phyloP scores from a whole-genome alignment of 2,797 vertebrate species.

The Poecilia gillii region DNA sequence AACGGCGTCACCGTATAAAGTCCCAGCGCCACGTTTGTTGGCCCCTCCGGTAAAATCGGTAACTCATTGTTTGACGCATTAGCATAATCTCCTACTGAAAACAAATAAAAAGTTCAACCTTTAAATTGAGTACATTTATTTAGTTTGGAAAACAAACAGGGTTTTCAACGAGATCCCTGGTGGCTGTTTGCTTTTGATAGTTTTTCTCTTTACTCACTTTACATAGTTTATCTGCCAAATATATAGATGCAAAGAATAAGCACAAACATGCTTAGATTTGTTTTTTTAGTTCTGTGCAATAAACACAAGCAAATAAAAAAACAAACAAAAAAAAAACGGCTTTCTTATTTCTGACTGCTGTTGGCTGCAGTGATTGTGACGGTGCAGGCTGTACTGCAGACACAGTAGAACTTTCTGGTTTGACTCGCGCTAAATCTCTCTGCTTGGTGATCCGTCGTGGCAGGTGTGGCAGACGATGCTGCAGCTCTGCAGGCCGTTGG shows the following conservation, averaged over 20 bases:
- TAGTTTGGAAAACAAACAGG: neutral
- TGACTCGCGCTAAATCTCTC: neutral
- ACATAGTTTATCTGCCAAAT: neutral
- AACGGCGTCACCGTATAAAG: conserved; percentile 7
- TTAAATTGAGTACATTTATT: conserved; percentile 9
- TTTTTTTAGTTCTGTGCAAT: no score
- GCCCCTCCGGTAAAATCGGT: neutral
- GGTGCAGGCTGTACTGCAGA: neutral
- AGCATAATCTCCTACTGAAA: neutral
- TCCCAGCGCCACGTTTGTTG: neutral
- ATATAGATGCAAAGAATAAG: neutral
- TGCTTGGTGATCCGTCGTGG: neutral
- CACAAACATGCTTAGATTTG: neutral
- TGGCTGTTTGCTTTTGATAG: neutral
- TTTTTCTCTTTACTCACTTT: neutral
- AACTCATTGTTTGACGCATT: neutral
- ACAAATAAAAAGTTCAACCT: conserved; percentile 3
- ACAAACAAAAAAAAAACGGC: neutral
- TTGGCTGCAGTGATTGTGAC: neutral
- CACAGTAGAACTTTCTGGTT: neutral
- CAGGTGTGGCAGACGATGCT: neutral
- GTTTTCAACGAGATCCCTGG: neutral
- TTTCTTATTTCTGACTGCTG: no score
- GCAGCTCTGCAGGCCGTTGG: neutral
- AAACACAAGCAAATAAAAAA: neutral